These are phyloP conservation scores for Lobophora halterata DNA, from an alignment of 2,888 invertebrate genomes.

Conservation along the genomic window DNA sequence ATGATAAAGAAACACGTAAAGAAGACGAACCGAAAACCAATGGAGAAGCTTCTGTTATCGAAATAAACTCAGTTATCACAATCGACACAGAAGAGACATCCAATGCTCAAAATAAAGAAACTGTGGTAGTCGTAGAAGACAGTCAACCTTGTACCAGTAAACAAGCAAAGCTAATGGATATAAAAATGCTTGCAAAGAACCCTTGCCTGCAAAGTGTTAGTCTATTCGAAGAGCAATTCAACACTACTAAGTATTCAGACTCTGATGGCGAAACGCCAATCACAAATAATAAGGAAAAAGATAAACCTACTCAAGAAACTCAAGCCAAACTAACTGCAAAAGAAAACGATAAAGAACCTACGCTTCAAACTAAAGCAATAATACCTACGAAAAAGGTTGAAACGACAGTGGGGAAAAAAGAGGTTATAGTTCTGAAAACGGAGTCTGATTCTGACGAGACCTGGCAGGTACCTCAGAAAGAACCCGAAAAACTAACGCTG, in stretches of 20 bases:
- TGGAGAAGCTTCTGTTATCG: conserved; percentile 15
- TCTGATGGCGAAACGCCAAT: conserved; percentile 35
- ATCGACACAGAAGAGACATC: conserved; percentile 21
- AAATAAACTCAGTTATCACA: conserved; percentile 16
- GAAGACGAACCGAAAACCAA: conserved; percentile 7
- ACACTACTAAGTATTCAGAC: conserved; percentile 46
- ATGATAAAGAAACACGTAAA: conserved; percentile 24
- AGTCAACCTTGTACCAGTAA: background rate
- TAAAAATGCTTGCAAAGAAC: conserved; percentile 32
- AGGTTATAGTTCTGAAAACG: conserved; percentile 46
- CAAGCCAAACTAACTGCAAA: background rate
- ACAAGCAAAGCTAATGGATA: background rate
- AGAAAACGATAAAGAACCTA: too few species aligned
- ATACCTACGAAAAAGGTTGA: background rate
- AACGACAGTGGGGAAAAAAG: conserved; percentile 4
- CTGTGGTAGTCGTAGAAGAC: background rate
- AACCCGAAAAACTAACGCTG: conserved; percentile 28
- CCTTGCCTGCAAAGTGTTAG: conserved; percentile 63
- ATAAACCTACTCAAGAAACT: conserved; percentile 6
- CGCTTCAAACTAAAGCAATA: too few species aligned
- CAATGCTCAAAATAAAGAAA: conserved; percentile 11
- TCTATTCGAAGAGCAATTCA: conserved; percentile 56
- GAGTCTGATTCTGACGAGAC: conserved; percentile 47
- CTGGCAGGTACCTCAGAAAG: background rate
- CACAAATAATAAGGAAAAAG: conserved; percentile 16